A percentile compares a stretch with the other conserved stretches of the same genome.
These are phyloP conservation scores for Cephus runcator DNA, from an alignment of 2,888 invertebrate genomes.

Conservation along the genomic window DNA sequence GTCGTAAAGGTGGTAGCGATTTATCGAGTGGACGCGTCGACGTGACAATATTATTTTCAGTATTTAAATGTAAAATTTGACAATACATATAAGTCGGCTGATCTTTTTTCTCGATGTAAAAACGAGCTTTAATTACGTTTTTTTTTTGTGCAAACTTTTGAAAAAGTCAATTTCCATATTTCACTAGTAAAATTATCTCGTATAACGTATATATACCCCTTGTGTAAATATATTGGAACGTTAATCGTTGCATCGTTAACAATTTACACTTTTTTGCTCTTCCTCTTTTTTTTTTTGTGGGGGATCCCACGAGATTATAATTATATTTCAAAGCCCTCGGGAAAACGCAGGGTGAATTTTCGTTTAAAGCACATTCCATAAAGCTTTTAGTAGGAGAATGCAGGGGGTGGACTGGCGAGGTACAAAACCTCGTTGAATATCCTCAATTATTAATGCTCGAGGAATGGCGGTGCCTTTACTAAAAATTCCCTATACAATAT, in stretches of 20 bases:
- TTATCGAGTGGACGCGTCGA: background rate
- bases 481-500: background rate
- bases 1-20: background rate
- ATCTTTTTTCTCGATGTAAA: background rate
- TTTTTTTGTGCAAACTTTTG: background rate
- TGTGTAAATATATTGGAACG: background rate
- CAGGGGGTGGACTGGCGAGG: background rate
- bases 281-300: background rate
- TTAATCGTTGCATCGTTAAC: slow-evolving; percentile 8
- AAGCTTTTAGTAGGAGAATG: slow-evolving; percentile 2
- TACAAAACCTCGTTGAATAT: background rate
- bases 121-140: background rate
- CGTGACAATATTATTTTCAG: background rate
- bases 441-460: background rate
- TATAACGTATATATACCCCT: background rate
- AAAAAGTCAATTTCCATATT: background rate
- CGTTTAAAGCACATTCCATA: slow-evolving; percentile 5
- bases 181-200: background rate
- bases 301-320: background rate
- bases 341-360: background rate
- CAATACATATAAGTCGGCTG: background rate
- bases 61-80: background rate
- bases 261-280: background rate
- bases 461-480: background rate
- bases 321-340: slow-evolving; percentile 6